A percentile compares a stretch with the other conserved stretches of the same genome.
phyloP scores from a whole-genome alignment of 2,888 invertebrate genomes.

The Conistra vaccinii region DNA sequence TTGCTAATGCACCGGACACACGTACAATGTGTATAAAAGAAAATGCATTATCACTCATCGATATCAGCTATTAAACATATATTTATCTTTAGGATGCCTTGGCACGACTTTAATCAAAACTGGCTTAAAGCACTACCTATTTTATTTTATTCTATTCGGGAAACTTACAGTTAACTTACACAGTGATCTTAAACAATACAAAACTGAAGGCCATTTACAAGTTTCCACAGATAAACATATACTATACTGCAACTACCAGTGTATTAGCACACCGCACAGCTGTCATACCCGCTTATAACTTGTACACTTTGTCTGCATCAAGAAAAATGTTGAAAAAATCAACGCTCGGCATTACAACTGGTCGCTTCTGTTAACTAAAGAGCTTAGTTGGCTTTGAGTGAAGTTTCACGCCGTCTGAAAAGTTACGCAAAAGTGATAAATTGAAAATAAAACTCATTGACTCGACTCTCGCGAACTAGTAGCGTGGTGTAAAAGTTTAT shows the following conservation, averaged over 20 bases:
- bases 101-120: too few species aligned
- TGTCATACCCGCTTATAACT: background rate
- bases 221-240: too few species aligned
- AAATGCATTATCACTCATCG: too few species aligned
- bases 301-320: background rate
- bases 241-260: background rate
- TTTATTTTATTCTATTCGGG: too few species aligned
- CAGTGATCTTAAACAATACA: too few species aligned
- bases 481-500: background rate
- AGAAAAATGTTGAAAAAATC: background rate
- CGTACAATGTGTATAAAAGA: too few species aligned
- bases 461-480: background rate
- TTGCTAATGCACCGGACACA: too few species aligned
- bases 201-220: too few species aligned
- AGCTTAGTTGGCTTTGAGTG: conserved; percentile 1
- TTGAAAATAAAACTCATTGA: conserved; percentile 10
- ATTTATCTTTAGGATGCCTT: too few species aligned
- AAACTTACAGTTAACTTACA: too few species aligned
- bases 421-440: conserved; percentile 12
- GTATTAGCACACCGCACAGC: background rate
- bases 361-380: conserved; percentile 9
- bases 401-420: conserved; percentile 11
- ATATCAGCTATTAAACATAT: too few species aligned
- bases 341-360: background rate
- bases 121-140: too few species aligned